These are phyloP conservation scores for Cheumatopsyche charites DNA, from an alignment of 1,140 invertebrate species.

Conservation along the genomic window DNA sequence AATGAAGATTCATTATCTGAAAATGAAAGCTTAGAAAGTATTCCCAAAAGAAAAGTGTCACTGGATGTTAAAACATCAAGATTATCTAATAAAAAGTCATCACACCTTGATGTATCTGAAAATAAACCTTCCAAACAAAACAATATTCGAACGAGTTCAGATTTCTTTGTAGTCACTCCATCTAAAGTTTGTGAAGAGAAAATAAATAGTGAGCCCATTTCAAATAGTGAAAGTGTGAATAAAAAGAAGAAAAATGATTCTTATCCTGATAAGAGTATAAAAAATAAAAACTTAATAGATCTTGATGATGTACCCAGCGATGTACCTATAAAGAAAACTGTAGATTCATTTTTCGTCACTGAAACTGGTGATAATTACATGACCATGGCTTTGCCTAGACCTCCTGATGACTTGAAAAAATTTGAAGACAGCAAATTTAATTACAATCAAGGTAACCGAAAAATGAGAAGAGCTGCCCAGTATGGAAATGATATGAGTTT, in stretches of 20 bases:
- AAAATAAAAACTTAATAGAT: conserved; percentile 44
- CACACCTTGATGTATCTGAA: no score
- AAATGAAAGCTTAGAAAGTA: not conserved
- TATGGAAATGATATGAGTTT: conserved; percentile 56
- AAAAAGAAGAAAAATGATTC: not conserved
- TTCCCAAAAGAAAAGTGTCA: no score
- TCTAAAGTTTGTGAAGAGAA: no score
- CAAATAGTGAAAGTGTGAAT: not conserved
- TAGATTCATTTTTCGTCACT: conserved; percentile 67
- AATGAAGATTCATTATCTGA: no score
- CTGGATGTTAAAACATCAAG: no score
- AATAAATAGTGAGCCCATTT: not conserved
- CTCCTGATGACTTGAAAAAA: conserved; percentile 49
- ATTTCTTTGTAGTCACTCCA: no score
- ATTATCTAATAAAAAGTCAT: no score
- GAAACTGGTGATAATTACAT: conserved; percentile 63
- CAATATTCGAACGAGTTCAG: no score
- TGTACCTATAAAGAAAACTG: conserved; percentile 47
- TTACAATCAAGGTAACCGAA: conserved; percentile 49
- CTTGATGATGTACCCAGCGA: conserved; percentile 33
- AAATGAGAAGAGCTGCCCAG: conserved; percentile 56
- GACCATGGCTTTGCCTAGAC: conserved; percentile 60
- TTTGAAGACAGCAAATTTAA: not conserved
- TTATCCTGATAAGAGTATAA: not conserved
- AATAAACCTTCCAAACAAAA: no score